These are phyloP conservation scores for Chauna torquata DNA, from an alignment of 2,113 vertebrate species.

Conservation along the genomic window DNA sequence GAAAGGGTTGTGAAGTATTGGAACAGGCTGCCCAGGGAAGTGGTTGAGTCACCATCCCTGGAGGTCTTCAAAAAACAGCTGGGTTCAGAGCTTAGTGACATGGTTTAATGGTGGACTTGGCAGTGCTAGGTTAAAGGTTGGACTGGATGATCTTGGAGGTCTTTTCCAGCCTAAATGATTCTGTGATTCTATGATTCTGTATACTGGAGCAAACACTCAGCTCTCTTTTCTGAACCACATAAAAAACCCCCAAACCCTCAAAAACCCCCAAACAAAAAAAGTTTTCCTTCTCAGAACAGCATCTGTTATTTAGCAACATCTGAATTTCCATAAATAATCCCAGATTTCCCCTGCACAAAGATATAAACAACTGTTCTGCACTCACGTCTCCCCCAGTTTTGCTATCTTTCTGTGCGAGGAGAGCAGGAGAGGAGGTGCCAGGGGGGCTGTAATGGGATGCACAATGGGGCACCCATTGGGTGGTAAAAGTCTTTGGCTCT, in stretches of 20 bases:
- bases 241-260: background rate
- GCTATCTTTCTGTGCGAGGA: background rate
- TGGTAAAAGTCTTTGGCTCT: background rate
- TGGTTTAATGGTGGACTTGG: no score
- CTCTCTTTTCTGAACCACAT: conserved; percentile 22
- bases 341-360: conserved; percentile 69
- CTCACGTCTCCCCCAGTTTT: background rate
- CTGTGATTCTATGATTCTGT: no score
- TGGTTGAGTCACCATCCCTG: no score
- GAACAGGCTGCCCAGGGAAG: no score
- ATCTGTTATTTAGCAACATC: conserved; percentile 75
- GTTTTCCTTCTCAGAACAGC: conserved; percentile 53
- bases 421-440: background rate
- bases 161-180: no score
- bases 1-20: no score
- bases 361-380: conserved; percentile 62
- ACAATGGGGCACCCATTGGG: rapidly evolving
- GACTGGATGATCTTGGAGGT: no score
- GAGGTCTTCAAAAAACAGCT: no score
- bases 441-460: background rate
- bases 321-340: conserved; percentile 77
- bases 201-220: conserved; percentile 19
- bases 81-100: no score
- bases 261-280: conserved; percentile 16
- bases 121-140: no score